Evolutionary conservation across 2,888 invertebrate genomes (phyloP).

Genomic region (Plemyria rubiginata): DNA sequence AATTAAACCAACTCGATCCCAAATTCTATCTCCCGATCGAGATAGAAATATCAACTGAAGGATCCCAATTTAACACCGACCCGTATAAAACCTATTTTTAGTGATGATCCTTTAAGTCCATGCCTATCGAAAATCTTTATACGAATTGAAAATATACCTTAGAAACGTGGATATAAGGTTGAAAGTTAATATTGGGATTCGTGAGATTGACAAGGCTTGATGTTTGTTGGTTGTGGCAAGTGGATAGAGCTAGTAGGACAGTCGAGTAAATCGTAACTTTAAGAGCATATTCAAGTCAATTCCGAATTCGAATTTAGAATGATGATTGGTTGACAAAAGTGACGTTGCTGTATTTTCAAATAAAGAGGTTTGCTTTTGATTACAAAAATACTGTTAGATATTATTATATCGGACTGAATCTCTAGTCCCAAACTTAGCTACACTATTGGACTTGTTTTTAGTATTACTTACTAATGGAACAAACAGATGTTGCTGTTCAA

Average conservation of each 20-base stretch:
- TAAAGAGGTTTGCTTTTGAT: too few relatives aligned
- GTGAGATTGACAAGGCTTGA: constrained; percentile 16
- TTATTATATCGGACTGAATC: too few relatives aligned
- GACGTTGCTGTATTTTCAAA: too few relatives aligned
- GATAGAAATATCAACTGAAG: constrained; percentile 33
- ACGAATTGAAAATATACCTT: constrained; percentile 14
- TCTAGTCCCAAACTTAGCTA: too few relatives aligned
- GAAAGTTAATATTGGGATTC: constrained; percentile 7
- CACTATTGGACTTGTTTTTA: too few relatives aligned
- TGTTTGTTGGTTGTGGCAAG: constrained; percentile 17
- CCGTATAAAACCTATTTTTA: constrained; percentile 38
- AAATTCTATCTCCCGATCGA: constrained; percentile 18
- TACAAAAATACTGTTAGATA: too few relatives aligned
- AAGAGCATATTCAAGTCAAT: too few relatives aligned
- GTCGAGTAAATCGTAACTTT: not conserved
- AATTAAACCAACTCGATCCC: constrained; percentile 16
- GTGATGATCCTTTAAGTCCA: constrained; percentile 28
- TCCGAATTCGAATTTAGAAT: too few relatives aligned
- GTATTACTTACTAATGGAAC: too few relatives aligned
- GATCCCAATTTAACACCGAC: constrained; percentile 28
- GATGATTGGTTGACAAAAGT: too few relatives aligned
- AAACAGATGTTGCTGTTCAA: too few relatives aligned
- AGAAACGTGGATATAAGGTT: not conserved
- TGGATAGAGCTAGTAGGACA: not conserved
- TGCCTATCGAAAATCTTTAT: constrained; percentile 6